phyloP scores from a whole-genome alignment of 1,140 invertebrate genomes.

The Trichomalopsis sarcophagae region DNA sequence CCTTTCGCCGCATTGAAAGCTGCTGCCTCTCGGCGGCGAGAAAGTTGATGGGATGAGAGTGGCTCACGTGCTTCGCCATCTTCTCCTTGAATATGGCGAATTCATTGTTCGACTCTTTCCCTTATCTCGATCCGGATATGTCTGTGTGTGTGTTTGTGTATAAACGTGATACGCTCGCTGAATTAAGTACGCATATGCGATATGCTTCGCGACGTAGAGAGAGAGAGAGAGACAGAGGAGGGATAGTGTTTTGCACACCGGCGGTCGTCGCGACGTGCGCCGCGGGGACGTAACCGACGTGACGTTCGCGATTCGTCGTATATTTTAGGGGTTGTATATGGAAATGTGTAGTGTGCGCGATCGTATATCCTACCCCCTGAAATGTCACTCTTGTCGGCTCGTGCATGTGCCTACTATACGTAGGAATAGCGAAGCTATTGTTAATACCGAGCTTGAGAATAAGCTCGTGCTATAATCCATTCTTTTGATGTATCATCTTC shows the following conservation, averaged over 20 bases:
- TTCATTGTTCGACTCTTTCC: constrained; percentile 9
- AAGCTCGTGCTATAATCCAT: neutral
- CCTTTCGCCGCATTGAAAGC: constrained; percentile 17
- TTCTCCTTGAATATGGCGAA: constrained; percentile 11
- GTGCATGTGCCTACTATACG: neutral
- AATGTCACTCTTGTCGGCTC: neutral
- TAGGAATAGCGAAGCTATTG: neutral
- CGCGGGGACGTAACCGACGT: constrained; percentile 1
- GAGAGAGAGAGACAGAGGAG: neutral
- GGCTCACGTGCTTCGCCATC: neutral
- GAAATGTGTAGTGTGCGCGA: neutral
- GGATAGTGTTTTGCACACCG: neutral
- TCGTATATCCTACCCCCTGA: neutral
- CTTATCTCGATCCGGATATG: neutral
- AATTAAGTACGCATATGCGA: neutral
- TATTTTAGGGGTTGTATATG: constrained; percentile 12
- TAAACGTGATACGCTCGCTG: neutral
- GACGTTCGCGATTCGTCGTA: neutral
- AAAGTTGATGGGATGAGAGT: neutral
- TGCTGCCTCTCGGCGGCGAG: too few relatives aligned
- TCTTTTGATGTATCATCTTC: neutral
- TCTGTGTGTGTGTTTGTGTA: neutral
- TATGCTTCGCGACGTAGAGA: neutral
- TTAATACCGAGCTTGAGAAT: neutral
- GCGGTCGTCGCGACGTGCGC: neutral